These are phyloP conservation scores for Pseudomugil tenellus DNA, from an alignment of 2,797 vertebrate species.

Conservation along the genomic window DNA sequence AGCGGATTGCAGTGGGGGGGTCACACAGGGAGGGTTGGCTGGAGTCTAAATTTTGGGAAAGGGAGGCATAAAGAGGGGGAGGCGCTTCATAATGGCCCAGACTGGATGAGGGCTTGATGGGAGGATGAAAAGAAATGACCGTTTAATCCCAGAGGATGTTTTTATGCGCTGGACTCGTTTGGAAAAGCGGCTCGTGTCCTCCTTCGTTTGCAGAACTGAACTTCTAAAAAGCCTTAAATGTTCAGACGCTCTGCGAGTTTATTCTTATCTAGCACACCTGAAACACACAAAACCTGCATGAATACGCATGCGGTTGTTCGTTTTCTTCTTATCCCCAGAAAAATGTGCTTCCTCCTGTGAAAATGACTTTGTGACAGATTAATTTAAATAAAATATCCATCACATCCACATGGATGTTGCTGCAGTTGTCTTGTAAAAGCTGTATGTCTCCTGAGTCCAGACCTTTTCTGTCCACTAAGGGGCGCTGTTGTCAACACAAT, in stretches of 20 bases:
- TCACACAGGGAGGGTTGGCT: neutral
- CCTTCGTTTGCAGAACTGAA: too few species aligned
- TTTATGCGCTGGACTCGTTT: neutral
- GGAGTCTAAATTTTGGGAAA: neutral
- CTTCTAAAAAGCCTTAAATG: too few species aligned
- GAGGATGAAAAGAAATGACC: neutral
- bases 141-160: neutral
- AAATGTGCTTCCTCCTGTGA: too few species aligned
- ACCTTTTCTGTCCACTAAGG: slow-evolving; percentile 58
- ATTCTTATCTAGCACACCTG: too few species aligned
- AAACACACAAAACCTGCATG: too few species aligned
- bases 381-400: neutral
- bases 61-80: neutral
- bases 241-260: too few species aligned
- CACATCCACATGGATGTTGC: neutral
- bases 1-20: slow-evolving; percentile 23
- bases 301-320: too few species aligned
- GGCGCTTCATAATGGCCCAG: neutral
- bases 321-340: too few species aligned
- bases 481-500: slow-evolving; percentile 64
- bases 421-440: neutral
- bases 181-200: too few species aligned
- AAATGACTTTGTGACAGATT: too few species aligned
- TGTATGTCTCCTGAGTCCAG: neutral
- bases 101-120: too few species aligned